These are phyloP conservation scores for Limnephilus rhombicus DNA, from an alignment of 2,888 invertebrate genomes.

Conservation along the genomic window DNA sequence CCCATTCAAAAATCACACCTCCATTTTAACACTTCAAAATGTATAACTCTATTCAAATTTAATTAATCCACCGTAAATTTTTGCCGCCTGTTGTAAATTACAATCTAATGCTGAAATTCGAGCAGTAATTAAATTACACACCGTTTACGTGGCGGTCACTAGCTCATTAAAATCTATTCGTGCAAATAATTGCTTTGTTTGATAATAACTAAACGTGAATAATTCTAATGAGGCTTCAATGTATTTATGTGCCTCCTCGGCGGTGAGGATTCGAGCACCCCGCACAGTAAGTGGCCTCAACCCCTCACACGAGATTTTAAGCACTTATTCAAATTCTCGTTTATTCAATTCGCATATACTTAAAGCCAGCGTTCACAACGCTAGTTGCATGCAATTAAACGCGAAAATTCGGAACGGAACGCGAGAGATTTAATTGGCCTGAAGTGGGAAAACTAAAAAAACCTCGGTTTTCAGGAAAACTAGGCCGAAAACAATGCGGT, in stretches of 20 bases:
- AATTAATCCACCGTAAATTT: neutral
- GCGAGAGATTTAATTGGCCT: conserved; percentile 52
- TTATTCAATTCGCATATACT: conserved; percentile 35
- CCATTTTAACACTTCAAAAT: neutral
- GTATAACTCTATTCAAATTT: neutral
- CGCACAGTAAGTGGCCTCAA: neutral
- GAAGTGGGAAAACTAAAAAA: conserved; percentile 55
- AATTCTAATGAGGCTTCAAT: conserved; percentile 8
- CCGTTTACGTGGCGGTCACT: neutral
- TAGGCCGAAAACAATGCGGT: conserved; percentile 9
- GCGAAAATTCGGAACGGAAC: conserved; percentile 25
- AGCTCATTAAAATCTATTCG: neutral
- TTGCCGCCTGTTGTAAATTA: neutral
- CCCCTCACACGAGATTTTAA: conserved; percentile 36
- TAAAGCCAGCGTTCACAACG: conserved; percentile 17
- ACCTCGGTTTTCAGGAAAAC: neutral
- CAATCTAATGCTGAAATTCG: neutral
- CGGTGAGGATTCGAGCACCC: neutral
- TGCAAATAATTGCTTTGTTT: neutral
- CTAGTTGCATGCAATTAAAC: conserved; percentile 25
- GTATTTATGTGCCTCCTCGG: neutral
- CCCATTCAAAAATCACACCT: too few species aligned
- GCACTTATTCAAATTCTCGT: conserved; percentile 54
- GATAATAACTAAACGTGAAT: neutral
- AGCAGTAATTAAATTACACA: neutral